Conservation (phyloP, 1,140 invertebrate species). For the Pygmarrhopalites habei region DNA sequence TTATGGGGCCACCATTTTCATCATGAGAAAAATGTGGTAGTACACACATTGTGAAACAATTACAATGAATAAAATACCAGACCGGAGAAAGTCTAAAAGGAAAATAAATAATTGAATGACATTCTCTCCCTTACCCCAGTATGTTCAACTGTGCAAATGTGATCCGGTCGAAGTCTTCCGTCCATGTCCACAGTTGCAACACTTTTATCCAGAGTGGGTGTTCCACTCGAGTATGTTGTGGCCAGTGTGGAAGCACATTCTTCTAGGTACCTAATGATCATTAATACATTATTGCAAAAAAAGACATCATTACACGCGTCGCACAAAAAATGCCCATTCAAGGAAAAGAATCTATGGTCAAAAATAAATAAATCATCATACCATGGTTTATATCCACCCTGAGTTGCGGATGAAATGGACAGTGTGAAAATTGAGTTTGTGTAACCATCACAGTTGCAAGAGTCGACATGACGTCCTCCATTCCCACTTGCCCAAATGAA, state of each 20-base stretch:
- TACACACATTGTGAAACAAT: too few species aligned
- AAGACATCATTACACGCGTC: too few species aligned
- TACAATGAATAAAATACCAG: too few species aligned
- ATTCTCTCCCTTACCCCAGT: constrained; percentile 78
- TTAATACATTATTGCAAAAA: too few species aligned
- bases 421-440: constrained; percentile 98
- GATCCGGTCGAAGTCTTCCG: constrained; percentile 59
- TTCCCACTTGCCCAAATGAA: constrained; percentile 99
- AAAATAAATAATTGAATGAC: constrained; percentile 58
- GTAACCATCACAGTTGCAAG: constrained; percentile 98
- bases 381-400: constrained; percentile 87
- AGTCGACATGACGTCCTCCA: constrained; percentile 90
- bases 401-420: constrained; percentile 93
- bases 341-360: too few species aligned
- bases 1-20: too few species aligned
- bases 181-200: constrained; percentile 96
- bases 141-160: constrained; percentile 77
- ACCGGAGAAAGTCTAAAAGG: too few species aligned
- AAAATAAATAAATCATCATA: too few species aligned
- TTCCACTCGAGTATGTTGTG: constrained; percentile 92
- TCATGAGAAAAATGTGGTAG: too few species aligned
- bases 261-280: too few species aligned
- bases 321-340: too few species aligned
- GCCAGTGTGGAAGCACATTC: constrained; percentile 94
- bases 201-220: constrained; percentile 85